These are phyloP conservation scores for Odiellus spinosus DNA, from an alignment of 2,888 invertebrate species.

Conservation along the genomic window DNA sequence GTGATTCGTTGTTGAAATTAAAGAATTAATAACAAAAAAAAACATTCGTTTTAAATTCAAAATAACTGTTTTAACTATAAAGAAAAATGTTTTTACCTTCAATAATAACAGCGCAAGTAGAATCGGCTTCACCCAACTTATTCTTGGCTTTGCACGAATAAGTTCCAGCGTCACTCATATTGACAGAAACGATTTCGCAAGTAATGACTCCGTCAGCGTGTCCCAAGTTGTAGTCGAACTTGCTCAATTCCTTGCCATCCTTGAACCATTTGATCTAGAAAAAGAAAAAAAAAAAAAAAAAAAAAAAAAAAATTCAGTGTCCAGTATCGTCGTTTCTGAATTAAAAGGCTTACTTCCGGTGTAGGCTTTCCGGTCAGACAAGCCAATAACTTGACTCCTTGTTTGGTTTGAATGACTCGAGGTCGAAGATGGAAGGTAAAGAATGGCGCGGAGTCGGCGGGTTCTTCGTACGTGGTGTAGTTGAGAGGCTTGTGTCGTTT, in stretches of 20 bases:
- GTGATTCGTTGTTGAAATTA: too few relatives aligned
- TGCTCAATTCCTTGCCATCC: slow-evolving; percentile 76
- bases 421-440: slow-evolving; percentile 98
- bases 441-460: slow-evolving; percentile 77
- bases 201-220: slow-evolving; percentile 90
- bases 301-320: neutral
- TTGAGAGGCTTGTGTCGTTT: slow-evolving; percentile 29
- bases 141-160: slow-evolving; percentile 90
- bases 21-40: too few relatives aligned
- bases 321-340: too few relatives aligned
- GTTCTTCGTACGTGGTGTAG: slow-evolving; percentile 63
- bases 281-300: slow-evolving; percentile 4
- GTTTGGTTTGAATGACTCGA: slow-evolving; percentile 86
- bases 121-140: slow-evolving; percentile 84
- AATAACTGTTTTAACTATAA: too few relatives aligned
- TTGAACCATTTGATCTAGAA: slow-evolving; percentile 48
- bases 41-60: too few relatives aligned
- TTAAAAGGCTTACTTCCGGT: slow-evolving; percentile 54
- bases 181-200: slow-evolving; percentile 88
- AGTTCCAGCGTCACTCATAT: slow-evolving; percentile 86
- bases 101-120: slow-evolving; percentile 84
- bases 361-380: slow-evolving; percentile 88
- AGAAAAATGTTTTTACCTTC: slow-evolving; percentile 47
- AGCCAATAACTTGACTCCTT: slow-evolving; percentile 89
- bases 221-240: slow-evolving; percentile 76